Percentiles rank a stretch among this genome's conserved stretches.
Evolutionary conservation across 2,888 invertebrate genomes (phyloP).

Genomic region (Syrphus vitripennis): DNA sequence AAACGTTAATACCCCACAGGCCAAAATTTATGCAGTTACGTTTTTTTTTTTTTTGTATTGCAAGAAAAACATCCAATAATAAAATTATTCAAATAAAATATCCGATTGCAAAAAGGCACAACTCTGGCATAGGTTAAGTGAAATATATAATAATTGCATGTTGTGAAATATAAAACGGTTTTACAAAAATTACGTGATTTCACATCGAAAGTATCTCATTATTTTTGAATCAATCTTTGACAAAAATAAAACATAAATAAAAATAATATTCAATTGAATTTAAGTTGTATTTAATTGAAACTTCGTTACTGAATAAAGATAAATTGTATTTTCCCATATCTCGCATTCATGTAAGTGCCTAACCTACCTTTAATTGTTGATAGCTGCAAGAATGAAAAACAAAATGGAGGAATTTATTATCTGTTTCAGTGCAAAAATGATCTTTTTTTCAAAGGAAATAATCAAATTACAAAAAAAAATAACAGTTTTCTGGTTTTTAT

Average conservation of each 20-base stretch:
- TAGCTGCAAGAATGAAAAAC: too few relatives aligned
- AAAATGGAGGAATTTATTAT: too few relatives aligned
- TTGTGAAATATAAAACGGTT: neutral
- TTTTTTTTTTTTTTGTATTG: neutral
- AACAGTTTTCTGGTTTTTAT: too few relatives aligned
- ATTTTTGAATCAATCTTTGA: neutral
- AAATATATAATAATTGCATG: neutral
- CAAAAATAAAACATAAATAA: neutral
- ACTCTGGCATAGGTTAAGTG: neutral
- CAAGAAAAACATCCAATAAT: neutral
- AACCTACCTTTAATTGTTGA: too few relatives aligned
- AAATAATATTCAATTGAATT: neutral
- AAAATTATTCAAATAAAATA: neutral
- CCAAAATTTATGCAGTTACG: neutral
- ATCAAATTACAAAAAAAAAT: too few relatives aligned
- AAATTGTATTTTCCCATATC: too few relatives aligned
- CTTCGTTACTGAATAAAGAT: too few relatives aligned
- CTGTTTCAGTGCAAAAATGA: too few relatives aligned
- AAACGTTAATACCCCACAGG: neutral
- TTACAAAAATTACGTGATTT: slow-evolving; percentile 8
- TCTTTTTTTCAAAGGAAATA: too few relatives aligned
- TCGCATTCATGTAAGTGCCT: too few relatives aligned
- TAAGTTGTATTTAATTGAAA: neutral
- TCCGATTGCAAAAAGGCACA: neutral
- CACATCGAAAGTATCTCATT: neutral